Evolutionary conservation across 2,113 vertebrate genomes (phyloP).

Genomic region (Mixornis gularis): DNA sequence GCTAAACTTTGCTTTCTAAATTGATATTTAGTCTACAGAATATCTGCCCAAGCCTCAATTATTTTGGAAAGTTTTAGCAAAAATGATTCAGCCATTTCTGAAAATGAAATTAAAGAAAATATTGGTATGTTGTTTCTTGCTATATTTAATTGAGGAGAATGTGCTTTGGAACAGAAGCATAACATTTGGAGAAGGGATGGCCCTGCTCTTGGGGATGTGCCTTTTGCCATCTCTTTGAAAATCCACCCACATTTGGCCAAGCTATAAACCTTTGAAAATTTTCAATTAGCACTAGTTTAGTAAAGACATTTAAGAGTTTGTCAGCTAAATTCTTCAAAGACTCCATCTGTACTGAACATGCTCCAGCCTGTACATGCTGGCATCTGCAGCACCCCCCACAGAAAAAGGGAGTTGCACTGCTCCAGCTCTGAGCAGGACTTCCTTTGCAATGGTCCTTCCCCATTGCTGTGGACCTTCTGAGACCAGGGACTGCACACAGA

Average conservation of each 20-base stretch:
- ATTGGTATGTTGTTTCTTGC: constrained; percentile 43
- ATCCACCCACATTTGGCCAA: constrained; percentile 67
- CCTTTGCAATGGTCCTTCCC: neutral
- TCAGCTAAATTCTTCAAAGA: constrained; percentile 65
- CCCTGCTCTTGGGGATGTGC: constrained; percentile 52
- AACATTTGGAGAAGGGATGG: constrained; percentile 60
- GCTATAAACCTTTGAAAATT: constrained; percentile 60
- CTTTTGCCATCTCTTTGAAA: constrained; percentile 64
- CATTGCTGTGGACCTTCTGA: neutral
- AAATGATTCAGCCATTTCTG: constrained; percentile 62
- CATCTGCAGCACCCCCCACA: constrained; percentile 34
- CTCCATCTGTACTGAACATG: constrained; percentile 58
- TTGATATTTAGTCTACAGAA: neutral
- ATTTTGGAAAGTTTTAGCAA: constrained; percentile 52
- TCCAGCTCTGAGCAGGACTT: neutral
- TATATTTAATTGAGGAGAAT: constrained; percentile 48
- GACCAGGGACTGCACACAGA: neutral
- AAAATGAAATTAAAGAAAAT: constrained; percentile 40
- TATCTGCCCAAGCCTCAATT: neutral
- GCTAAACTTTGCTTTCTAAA: neutral
- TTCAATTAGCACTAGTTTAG: constrained; percentile 62
- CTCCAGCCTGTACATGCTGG: constrained; percentile 50
- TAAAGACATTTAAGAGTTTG: constrained; percentile 62
- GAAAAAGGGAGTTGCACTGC: neutral
- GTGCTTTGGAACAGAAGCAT: constrained; percentile 49